phyloP scores from a whole-genome alignment of 2,888 invertebrate species.

The Spisula subtruncata region DNA sequence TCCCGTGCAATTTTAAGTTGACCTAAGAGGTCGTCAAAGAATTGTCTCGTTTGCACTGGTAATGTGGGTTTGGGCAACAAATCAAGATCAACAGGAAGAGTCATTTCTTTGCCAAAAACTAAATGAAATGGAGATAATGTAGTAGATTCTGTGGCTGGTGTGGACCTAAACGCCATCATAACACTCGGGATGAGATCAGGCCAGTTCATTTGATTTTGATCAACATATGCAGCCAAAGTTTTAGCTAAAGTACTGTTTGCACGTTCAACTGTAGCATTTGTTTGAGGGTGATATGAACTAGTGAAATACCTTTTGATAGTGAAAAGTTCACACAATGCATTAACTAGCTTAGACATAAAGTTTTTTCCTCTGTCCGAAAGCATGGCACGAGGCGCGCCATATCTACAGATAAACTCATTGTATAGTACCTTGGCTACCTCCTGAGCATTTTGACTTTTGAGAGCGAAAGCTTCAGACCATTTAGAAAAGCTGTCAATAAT shows the following conservation, averaged over 20 bases:
- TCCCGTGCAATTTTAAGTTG: constrained; percentile 37
- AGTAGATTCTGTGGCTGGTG: constrained; percentile 58
- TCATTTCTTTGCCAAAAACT: constrained; percentile 60
- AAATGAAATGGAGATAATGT: constrained; percentile 61
- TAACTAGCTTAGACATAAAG: constrained; percentile 70
- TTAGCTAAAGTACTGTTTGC: constrained; percentile 63
- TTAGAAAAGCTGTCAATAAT: constrained; percentile 58
- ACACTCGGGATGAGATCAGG: not conserved
- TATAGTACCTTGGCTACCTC: constrained; percentile 52
- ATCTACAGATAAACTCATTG: constrained; percentile 53
- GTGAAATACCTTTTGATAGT: constrained; percentile 65
- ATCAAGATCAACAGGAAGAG: constrained; percentile 45
- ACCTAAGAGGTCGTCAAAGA: constrained; percentile 26
- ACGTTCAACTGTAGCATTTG: constrained; percentile 62
- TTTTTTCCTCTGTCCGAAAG: constrained; percentile 55
- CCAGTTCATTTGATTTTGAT: constrained; percentile 29
- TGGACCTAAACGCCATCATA: constrained; percentile 23
- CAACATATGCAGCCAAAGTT: constrained; percentile 32
- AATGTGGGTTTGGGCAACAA: constrained; percentile 44
- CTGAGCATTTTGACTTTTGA: constrained; percentile 53
- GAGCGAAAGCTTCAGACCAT: constrained; percentile 54
- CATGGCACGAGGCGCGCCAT: constrained; percentile 47
- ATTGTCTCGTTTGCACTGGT: constrained; percentile 36
- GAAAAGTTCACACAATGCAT: constrained; percentile 60
- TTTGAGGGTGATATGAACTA: constrained; percentile 67